Evolutionary conservation across 2,113 vertebrate species (phyloP).

Genomic region (Brachypodius melanocephalos): DNA sequence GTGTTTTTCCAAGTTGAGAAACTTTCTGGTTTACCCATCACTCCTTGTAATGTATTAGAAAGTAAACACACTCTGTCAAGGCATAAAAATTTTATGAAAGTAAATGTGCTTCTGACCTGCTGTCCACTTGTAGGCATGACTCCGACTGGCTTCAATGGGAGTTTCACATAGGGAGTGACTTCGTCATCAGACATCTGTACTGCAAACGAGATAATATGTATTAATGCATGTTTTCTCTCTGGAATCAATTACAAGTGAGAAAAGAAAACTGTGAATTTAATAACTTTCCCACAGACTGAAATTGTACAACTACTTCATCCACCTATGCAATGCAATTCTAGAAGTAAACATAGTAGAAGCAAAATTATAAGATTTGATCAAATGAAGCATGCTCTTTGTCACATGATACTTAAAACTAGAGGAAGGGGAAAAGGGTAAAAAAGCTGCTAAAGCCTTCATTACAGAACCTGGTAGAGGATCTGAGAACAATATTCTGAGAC

Average conservation of each 20-base stretch:
- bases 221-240: constrained; percentile 34
- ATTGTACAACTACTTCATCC: not conserved
- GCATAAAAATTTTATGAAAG: not conserved
- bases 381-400: not conserved
- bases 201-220: not conserved
- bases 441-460: not conserved
- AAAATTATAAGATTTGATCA: not conserved
- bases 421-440: not conserved
- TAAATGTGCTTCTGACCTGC: not conserved
- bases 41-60: not conserved
- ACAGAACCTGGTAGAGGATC: not conserved
- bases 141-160: not conserved
- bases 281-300: constrained; percentile 22
- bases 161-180: not conserved
- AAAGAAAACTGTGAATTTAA: constrained; percentile 48
- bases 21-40: constrained; percentile 15
- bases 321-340: not conserved
- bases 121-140: not conserved
- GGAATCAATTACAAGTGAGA: constrained; percentile 52
- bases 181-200: not conserved
- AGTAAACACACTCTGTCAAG: constrained; percentile 14
- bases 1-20: constrained; percentile 17
- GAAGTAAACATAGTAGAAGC: not conserved
- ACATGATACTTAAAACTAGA: not conserved
- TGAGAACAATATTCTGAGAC: not conserved